Base-by-base conservation (phyloP, 2,113 vertebrate species). In the Theropithecus gelada region DNA sequence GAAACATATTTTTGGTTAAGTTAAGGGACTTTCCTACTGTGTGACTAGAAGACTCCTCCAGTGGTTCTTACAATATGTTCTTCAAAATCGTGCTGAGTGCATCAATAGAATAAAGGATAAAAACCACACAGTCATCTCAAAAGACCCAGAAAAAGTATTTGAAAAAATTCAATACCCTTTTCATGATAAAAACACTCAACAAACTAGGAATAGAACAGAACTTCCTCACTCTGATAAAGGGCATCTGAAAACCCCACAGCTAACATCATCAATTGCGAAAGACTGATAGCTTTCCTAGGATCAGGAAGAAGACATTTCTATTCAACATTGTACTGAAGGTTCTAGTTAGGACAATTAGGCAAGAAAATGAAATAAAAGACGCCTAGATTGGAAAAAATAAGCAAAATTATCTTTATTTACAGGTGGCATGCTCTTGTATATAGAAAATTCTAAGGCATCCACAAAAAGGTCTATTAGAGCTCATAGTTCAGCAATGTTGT, bases 121-220 rank as follows among this genome's bases (percentile, higher is more conserved):
- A 95, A 80, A 52, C 48, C 55, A 91, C 85, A 76, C n/a, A 66
- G 55, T 81, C 10, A 80, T 70, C 59, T 88, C 72, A 91, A 87
- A 25, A 88, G 25, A 94, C 50, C 50, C 61, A 85, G 86, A 87
- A 88, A 96, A 96, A 78, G 6, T 43, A 61, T 78, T 96, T 95
- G 55, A 76, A 78, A 94, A 90, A 92, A 81, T n/a, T 57, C 52
- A 96, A 50, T 80, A 75, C 52, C 20, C 4, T 78, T 61, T 97
- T 92, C 84, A 88, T 78, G 52, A 93, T 78, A 79, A 93, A 92
- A 90, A 61, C 50, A 68, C 43, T 82, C 35, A 94, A 82, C 43
- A 90, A 94, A 83, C 30, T 88, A 91, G 43, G 27, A 93, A 94
- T 93, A 96, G 88, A 96, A 85, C 48, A 94, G 45, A 59, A 78